phyloP scores from a whole-genome alignment of 2,888 invertebrate species.

The Eristalis intricaria region DNA sequence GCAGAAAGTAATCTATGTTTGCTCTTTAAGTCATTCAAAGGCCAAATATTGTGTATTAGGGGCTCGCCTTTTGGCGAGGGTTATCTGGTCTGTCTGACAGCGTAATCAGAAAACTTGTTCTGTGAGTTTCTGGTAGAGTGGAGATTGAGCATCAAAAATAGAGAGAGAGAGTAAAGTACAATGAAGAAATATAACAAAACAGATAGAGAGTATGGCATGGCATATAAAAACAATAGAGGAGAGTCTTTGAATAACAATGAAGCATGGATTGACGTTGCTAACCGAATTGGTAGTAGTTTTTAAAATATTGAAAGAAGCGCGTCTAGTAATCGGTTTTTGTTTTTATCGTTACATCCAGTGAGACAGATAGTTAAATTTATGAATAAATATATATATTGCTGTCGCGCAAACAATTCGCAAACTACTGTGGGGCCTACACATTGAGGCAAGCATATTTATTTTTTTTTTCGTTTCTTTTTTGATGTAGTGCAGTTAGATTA shows the following conservation, averaged over 20 bases:
- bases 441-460: slow-evolving; percentile 3
- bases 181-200: background rate
- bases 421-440: slow-evolving; percentile 10
- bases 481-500: background rate
- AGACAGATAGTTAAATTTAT: background rate
- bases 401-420: background rate
- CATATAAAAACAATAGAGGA: slow-evolving; percentile 40
- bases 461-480: background rate
- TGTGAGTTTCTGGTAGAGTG: slow-evolving; percentile 19
- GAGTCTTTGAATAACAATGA: slow-evolving; percentile 39
- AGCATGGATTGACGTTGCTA: slow-evolving; percentile 38
- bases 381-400: slow-evolving; percentile 2
- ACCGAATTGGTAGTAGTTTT: slow-evolving; percentile 30
- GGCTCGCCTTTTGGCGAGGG: slow-evolving; percentile 63
- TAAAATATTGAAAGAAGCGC: slow-evolving; percentile 16
- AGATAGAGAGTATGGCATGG: slow-evolving; percentile 40
- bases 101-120: slow-evolving; percentile 34
- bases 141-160: background rate
- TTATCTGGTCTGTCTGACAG: slow-evolving; percentile 58
- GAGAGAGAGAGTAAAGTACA: background rate
- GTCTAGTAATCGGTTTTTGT: slow-evolving; percentile 24
- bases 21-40: slow-evolving; percentile 33
- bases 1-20: slow-evolving; percentile 9
- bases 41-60: slow-evolving; percentile 43
- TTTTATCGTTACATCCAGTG: slow-evolving; percentile 4